A percentile compares a stretch with the other conserved stretches of the same genome.
phyloP scores from a whole-genome alignment of 1,140 invertebrate species.

The Lycorma delicatula region DNA sequence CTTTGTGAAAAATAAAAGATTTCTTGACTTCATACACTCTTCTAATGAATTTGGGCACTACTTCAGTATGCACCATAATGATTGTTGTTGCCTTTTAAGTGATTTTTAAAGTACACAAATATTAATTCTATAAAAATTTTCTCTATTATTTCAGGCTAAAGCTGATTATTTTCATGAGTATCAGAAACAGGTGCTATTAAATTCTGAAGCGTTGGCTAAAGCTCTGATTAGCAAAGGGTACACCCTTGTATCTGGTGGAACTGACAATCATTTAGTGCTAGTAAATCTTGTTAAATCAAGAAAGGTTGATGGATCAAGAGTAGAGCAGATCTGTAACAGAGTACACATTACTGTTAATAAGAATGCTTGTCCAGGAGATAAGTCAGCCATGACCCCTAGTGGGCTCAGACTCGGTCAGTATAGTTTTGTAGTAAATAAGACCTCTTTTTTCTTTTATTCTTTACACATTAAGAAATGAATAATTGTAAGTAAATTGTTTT shows the following conservation, averaged over 20 bases:
- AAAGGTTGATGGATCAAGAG: slow-evolving; percentile 47
- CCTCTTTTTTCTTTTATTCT: too few relatives aligned
- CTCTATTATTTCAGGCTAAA: slow-evolving; percentile 38
- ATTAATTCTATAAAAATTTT: too few relatives aligned
- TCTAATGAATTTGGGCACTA: too few relatives aligned
- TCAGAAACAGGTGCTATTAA: slow-evolving; percentile 61
- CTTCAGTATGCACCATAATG: too few relatives aligned
- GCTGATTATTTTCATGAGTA: slow-evolving; percentile 73
- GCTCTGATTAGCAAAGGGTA: slow-evolving; percentile 33
- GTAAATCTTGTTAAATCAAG: slow-evolving; percentile 14
- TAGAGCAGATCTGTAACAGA: slow-evolving; percentile 47
- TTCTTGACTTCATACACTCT: too few relatives aligned
- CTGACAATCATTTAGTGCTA: slow-evolving; percentile 43
- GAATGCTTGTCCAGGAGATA: slow-evolving; percentile 59
- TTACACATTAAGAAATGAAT: too few relatives aligned
- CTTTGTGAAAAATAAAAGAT: too few relatives aligned
- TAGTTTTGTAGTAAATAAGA: neutral
- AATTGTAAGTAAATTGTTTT: too few relatives aligned
- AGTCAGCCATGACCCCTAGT: slow-evolving; percentile 51
- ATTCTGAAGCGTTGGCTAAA: slow-evolving; percentile 29
- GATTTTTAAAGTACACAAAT: too few relatives aligned
- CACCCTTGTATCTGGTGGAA: slow-evolving; percentile 39
- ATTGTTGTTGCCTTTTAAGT: too few relatives aligned
- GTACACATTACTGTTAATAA: slow-evolving; percentile 56
- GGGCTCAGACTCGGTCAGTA: slow-evolving; percentile 45